Base-by-base conservation (phyloP, 2,888 invertebrate genomes). In the Andrena minutula region DNA sequence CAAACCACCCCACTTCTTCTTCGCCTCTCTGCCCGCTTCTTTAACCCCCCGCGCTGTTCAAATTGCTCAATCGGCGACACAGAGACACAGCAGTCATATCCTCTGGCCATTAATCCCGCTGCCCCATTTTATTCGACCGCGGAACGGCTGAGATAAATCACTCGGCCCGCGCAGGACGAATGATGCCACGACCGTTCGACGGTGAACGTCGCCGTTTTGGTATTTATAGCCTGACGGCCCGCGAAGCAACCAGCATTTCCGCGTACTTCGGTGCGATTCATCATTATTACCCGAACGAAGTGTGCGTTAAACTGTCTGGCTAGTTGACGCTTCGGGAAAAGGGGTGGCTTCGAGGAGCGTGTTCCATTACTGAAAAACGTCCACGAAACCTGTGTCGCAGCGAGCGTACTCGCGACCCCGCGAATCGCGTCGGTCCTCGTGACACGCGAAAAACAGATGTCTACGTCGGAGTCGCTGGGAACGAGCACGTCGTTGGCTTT, bases 401-500 rank as follows among this genome's bases (percentile, higher is more conserved):
- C n/a, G 6, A 20, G 12, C 2, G 4, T 16, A 23, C 20, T 47
- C 10, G 26, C 5, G 8, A 3, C 16, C 3, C 1, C 28, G 66
- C n/a, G 23, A 49, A 20, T 32, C n/a, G 56, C 58, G 16, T 28
- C 12, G 20, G 1, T 12, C 6, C 5, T 16, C 20, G 26, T 28
- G 72, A 26, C 58, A 26, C 63, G 49, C 2, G 63, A 49, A 26
- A 56, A 70, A 63, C 30, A 79, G 70, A 41, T 41, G 41, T 16
- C 41, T 65, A 58, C 20, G 16, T 65, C 28, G 49, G 35, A 69
- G 69, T 12, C 26, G 10, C 16, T 3, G 6, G 65, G 23, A 49
- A 10, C 28, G 8, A n/a, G 5, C n/a, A 6, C 26, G 53, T 16
- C 32, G 35, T 16, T 26, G 49, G 74, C 65, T 75, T 76, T 65